These are phyloP conservation scores for Pristis pectinata DNA, from an alignment of 2,797 vertebrate species.

Conservation along the genomic window DNA sequence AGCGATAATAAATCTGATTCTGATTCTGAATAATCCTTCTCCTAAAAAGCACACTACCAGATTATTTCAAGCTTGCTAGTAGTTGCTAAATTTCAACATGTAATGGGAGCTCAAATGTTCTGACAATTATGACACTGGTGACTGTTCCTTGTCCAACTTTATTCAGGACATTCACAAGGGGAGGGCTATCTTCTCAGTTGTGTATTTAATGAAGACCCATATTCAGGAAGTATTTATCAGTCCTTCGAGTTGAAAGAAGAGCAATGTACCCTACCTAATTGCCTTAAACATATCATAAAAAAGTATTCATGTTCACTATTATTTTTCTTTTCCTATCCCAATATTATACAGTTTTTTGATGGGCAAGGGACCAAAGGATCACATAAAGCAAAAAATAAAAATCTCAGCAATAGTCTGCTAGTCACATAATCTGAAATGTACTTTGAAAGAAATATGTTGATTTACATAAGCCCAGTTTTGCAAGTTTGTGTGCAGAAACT, in stretches of 20 bases:
- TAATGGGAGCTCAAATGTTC: not conserved
- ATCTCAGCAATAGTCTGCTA: not conserved
- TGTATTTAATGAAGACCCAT: not conserved
- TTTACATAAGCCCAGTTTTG: not conserved
- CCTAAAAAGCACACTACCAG: not conserved
- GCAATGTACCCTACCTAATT: not conserved
- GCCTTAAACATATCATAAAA: not conserved
- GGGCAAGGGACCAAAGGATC: not conserved
- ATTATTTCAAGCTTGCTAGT: not conserved
- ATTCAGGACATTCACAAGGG: not conserved
- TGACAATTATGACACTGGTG: not conserved
- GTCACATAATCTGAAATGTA: not conserved
- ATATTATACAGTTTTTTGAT: not conserved
- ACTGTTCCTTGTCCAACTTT: not conserved
- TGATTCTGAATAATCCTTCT: not conserved
- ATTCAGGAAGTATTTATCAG: not conserved
- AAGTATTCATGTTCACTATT: not conserved
- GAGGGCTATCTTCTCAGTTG: not conserved
- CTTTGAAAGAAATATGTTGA: not conserved
- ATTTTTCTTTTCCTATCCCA: not conserved
- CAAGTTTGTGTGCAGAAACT: not conserved
- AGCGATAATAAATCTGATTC: too few relatives aligned
- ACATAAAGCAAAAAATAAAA: not conserved
- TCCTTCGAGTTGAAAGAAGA: not conserved
- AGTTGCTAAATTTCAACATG: not conserved